Conservation (phyloP, 2,797 vertebrate genomes). For the Staurois parvus region DNA sequence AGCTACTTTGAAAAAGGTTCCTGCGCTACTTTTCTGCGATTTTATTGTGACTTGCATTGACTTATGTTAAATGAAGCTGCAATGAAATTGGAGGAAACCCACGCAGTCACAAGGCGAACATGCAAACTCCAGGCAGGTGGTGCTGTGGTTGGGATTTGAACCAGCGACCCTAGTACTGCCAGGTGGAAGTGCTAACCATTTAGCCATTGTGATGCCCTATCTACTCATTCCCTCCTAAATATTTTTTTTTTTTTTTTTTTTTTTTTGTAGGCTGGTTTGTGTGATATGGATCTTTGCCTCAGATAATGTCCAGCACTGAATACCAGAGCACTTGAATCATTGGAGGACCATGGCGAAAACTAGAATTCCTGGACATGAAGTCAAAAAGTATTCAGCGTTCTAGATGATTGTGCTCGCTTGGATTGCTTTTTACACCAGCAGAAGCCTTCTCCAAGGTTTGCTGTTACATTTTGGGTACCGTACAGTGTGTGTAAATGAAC, state of each 20-base stretch:
- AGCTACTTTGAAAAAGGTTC: too few species aligned
- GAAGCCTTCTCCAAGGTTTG: conserved; percentile 92
- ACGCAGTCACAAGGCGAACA: too few species aligned
- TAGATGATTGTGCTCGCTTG: conserved; percentile 98
- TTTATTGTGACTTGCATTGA: too few species aligned
- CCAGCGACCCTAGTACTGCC: too few species aligned
- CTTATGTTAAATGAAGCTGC: too few species aligned
- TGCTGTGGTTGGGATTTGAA: too few species aligned
- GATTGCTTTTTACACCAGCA: conserved; percentile 95
- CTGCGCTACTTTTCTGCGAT: too few species aligned
- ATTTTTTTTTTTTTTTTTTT: not conserved
- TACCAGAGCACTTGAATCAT: not conserved
- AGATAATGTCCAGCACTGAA: conserved; percentile 31
- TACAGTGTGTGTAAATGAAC: conserved; percentile 79
- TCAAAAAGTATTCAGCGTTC: conserved; percentile 77
- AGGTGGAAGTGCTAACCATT: too few species aligned
- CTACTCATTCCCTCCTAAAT: not conserved
- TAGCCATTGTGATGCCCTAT: too few species aligned
- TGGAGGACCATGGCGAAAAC: conserved; percentile 72
- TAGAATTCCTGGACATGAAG: conserved; percentile 72
- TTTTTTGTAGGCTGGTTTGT: not conserved
- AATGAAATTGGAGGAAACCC: too few species aligned
- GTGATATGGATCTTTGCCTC: conserved; percentile 31
- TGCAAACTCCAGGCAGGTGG: too few species aligned
- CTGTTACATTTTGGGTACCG: conserved; percentile 83